These are phyloP conservation scores for Subacronicta megacephala DNA, from an alignment of 2,888 invertebrate genomes.

Conservation along the genomic window DNA sequence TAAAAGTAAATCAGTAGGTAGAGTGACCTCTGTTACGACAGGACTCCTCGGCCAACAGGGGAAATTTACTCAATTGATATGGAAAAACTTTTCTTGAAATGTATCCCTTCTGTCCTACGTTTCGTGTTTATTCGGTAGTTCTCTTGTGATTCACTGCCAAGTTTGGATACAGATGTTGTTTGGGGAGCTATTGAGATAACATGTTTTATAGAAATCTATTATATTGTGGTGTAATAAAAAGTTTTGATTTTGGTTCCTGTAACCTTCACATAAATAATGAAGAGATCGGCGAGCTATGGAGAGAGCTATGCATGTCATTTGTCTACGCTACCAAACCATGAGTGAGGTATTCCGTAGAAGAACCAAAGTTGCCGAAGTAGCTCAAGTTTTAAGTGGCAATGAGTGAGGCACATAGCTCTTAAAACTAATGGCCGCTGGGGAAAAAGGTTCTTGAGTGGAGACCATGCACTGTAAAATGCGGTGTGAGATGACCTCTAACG, in stretches of 20 bases:
- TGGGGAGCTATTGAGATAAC: constrained; percentile 3
- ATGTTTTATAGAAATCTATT: constrained; percentile 24
- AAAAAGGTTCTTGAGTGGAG: too few species aligned
- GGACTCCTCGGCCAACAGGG: constrained; percentile 24
- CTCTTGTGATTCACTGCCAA: constrained; percentile 19
- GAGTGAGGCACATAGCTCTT: too few species aligned
- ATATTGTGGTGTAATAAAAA: constrained; percentile 8
- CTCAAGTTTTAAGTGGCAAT: too few species aligned
- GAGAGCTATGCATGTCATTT: too few species aligned
- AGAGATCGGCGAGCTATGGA: too few species aligned
- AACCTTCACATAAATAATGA: too few species aligned
- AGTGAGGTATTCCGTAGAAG: too few species aligned
- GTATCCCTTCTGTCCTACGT: constrained; percentile 27
- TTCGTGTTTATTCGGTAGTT: constrained; percentile 40
- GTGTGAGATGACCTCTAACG: too few species aligned
- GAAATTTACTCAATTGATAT: constrained; percentile 37
- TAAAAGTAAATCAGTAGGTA: constrained; percentile 18
- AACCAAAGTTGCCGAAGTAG: too few species aligned
- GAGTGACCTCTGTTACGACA: constrained; percentile 13
- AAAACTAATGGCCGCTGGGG: too few species aligned
- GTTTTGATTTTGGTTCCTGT: background rate
- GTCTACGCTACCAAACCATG: too few species aligned
- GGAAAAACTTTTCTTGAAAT: constrained; percentile 31
- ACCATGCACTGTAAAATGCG: too few species aligned
- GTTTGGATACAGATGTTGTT: constrained; percentile 7